Base-by-base conservation (phyloP, 1,140 invertebrate species). In the Sinella curviseta region DNA sequence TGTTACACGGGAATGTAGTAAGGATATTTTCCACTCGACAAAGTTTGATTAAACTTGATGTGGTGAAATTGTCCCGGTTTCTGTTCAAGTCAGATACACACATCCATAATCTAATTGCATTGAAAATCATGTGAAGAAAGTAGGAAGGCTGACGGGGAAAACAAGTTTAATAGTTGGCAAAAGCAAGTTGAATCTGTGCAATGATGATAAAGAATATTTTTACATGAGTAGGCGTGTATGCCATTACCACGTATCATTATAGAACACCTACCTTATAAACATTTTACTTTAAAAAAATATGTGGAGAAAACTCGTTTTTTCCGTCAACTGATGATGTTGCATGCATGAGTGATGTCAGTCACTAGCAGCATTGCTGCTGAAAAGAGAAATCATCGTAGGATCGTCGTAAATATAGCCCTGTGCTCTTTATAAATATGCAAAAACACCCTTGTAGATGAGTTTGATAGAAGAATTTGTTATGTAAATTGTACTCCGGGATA, bases 321-420 rank as follows among this genome's bases (percentile, higher is more conserved):
- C n/a, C n/a, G n/a, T 60, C 55, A 60, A 60, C 12, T 26, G 55
- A 60, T 14, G 55, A 60, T 8, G 55, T n/a, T 14, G 55, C n/a
- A 60, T 60, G 55, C 14, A 14, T 60, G 55, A 77, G 1, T 33
- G 8, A 55, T 60, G 31, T 77, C 48, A 33, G 39, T 60, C 39
- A 77, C 3, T 89, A 26, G 87, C 87, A 17, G 88, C 88, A 84
- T n/a, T n/a, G n/a, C n/a, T 17, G n/a, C 12, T 12, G 55, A 24
- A 60, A 60, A 60, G 24, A 4, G 8, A 14, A 60, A 60, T 60
- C 55, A 60, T n/a, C 55, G 24, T n/a, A n/a, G n/a, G n/a, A n/a
- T n/a, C n/a, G n/a, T n/a, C n/a, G n/a, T n/a, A n/a, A n/a, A n/a
- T n/a, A n/a, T n/a, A n/a, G n/a, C n/a, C n/a, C n/a, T n/a, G n/a